phyloP scores from a whole-genome alignment of 2,888 invertebrate species.

The Leucania comma region DNA sequence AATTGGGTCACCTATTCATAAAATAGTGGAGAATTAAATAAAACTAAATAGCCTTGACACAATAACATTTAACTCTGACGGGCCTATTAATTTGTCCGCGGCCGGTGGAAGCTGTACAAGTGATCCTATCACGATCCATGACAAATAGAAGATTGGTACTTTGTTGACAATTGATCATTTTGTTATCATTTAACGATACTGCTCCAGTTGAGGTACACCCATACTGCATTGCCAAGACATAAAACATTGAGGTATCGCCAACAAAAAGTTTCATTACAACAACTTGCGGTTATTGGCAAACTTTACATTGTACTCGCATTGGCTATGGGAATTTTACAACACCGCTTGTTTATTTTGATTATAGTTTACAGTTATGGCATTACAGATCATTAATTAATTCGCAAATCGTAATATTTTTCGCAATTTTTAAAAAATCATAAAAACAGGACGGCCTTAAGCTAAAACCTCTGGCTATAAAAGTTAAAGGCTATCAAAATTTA shows the following conservation, averaged over 20 bases:
- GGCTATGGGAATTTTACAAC: conserved; percentile 46
- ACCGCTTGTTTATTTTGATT: conserved; percentile 51
- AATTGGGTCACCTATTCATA: conserved; percentile 79
- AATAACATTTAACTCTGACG: conserved; percentile 86
- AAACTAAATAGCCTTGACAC: conserved; percentile 84
- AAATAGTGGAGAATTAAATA: conserved; percentile 74
- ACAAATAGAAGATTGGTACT: conserved; percentile 70
- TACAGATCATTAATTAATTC: conserved; percentile 75
- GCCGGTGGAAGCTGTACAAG: conserved; percentile 75
- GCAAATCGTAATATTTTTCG: conserved; percentile 75
- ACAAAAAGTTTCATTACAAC: conserved; percentile 44
- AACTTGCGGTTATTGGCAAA: conserved; percentile 41
- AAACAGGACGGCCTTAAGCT: conserved; percentile 84
- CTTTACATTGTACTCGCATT: conserved; percentile 24
- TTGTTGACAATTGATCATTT: conserved; percentile 57
- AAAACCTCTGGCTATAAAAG: conserved; percentile 84
- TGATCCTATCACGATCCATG: conserved; percentile 80
- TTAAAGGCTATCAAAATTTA: conserved; percentile 87
- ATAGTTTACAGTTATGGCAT: conserved; percentile 67
- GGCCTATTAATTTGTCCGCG: conserved; percentile 82
- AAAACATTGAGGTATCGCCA: conserved; percentile 39
- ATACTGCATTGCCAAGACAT: conserved; percentile 30
- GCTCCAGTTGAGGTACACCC: conserved; percentile 28
- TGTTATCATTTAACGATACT: conserved; percentile 48
- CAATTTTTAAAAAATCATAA: conserved; percentile 75